Evolutionary conservation across 2,797 vertebrate genomes (phyloP).

Genomic region (Lepus oiostolus): DNA sequence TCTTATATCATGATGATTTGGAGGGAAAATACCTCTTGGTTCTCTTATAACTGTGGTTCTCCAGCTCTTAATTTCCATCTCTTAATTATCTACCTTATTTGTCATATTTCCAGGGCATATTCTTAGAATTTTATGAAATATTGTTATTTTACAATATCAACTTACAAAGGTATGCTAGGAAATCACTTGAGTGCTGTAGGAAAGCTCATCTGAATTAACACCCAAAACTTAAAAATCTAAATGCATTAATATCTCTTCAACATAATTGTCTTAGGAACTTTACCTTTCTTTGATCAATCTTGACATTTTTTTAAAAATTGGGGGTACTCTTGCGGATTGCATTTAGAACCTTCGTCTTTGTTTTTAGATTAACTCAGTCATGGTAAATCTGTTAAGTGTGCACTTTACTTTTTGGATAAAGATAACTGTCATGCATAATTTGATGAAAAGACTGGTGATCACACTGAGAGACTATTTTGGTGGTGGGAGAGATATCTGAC

Average conservation of each 20-base stretch:
- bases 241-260: background rate
- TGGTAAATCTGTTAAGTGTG: background rate
- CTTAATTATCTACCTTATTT: background rate
- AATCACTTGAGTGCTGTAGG: background rate
- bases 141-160: conserved; percentile 35
- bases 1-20: background rate
- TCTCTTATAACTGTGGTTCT: background rate
- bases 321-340: background rate
- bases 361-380: background rate
- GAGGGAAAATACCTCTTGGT: background rate
- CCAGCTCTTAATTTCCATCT: background rate
- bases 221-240: conserved; percentile 10
- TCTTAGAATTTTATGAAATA: conserved; percentile 49
- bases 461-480: background rate
- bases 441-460: background rate
- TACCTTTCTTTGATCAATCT: conserved; percentile 15
- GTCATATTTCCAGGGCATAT: background rate
- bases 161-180: background rate
- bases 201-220: background rate
- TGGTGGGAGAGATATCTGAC: background rate
- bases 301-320: conserved; percentile 2
- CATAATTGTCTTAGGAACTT: conserved; percentile 17
- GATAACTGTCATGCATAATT: background rate
- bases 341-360: background rate
- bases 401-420: background rate